Evolutionary conservation across 2,888 invertebrate genomes (phyloP).

Genomic region (Ennomos fuscantarius): DNA sequence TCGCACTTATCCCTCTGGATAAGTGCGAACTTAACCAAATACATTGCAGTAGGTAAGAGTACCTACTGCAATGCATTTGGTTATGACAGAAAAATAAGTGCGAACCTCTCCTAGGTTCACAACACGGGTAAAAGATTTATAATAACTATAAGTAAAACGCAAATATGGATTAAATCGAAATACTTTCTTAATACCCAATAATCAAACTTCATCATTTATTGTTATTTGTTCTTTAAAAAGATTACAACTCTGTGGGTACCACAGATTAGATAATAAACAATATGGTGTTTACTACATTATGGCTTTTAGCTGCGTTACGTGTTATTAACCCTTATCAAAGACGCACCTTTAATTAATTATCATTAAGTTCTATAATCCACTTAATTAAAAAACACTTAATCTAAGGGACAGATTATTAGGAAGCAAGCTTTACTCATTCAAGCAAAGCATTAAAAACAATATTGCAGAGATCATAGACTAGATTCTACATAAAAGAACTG

Average conservation of each 20-base stretch:
- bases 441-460: slow-evolving; percentile 25
- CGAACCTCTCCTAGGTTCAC: no score
- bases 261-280: background rate
- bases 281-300: no score
- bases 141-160: no score
- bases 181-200: background rate
- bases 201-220: background rate
- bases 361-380: slow-evolving; percentile 2
- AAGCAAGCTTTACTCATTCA: slow-evolving; percentile 52
- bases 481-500: slow-evolving; percentile 62
- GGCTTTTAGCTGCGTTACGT: no score
- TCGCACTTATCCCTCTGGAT: no score
- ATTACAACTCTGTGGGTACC: background rate
- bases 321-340: no score
- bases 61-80: no score
- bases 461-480: slow-evolving; percentile 83
- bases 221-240: background rate
- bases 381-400: slow-evolving; percentile 35
- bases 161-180: no score
- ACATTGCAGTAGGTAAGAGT: no score
- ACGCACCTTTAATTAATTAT: background rate
- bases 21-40: no score
- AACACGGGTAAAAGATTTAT: no score
- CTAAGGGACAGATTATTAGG: slow-evolving; percentile 68
- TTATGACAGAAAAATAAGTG: no score